Evolutionary conservation across 2,888 invertebrate species (phyloP).

Genomic region (Spialia ferax): DNA sequence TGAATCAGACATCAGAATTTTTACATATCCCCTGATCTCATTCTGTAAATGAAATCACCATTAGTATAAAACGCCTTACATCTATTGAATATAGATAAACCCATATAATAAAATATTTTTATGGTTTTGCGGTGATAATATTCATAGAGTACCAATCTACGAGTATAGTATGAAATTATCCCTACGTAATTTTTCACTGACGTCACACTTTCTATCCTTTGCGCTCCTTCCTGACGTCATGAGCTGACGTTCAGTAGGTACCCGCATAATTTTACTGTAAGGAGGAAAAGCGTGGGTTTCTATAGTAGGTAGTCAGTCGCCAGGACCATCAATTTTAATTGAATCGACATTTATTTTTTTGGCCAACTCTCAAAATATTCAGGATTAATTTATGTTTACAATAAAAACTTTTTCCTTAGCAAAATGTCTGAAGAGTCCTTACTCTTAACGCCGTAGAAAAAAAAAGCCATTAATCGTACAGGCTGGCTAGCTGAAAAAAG

Average conservation of each 20-base stretch:
- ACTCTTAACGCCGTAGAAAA: conserved; percentile 3
- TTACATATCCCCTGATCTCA: too few relatives aligned
- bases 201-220: conserved; percentile 43
- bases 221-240: conserved; percentile 56
- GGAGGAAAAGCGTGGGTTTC: conserved; percentile 39
- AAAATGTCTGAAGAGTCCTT: conserved; percentile 23
- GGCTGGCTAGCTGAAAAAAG: conserved; percentile 17
- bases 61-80: neutral
- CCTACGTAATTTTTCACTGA: conserved; percentile 34
- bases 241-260: conserved; percentile 55
- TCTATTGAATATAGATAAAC: neutral
- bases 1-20: too few relatives aligned
- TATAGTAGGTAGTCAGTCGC: neutral
- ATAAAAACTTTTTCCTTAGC: conserved; percentile 4
- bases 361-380: neutral
- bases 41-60: neutral
- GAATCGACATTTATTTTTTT: neutral
- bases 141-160: neutral
- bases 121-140: neutral
- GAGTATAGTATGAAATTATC: neutral
- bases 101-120: neutral
- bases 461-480: conserved; percentile 23
- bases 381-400: neutral
- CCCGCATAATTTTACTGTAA: conserved; percentile 22
- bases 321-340: conserved; percentile 14